Percentiles rank a stretch among this genome's conserved stretches.
Conservation (phyloP, 2,888 invertebrate species). For the Eumerus sabulonum region DNA sequence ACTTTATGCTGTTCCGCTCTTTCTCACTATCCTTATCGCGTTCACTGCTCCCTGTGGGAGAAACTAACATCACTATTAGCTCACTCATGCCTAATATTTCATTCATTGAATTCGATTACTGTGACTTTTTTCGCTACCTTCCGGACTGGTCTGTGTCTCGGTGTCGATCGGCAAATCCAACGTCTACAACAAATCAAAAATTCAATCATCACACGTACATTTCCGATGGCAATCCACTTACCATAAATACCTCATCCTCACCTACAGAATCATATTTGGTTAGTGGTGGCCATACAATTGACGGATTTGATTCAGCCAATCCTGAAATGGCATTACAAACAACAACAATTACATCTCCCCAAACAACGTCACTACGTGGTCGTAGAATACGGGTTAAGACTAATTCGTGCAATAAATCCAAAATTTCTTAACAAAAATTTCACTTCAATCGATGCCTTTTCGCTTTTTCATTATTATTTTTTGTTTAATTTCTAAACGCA, state of each 20-base stretch:
- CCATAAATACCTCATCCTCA: slow-evolving; percentile 97
- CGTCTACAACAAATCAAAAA: slow-evolving; percentile 83
- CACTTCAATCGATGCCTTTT: background rate
- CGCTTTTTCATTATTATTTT: slow-evolving; percentile 24
- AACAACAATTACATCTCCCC: no score
- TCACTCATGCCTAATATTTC: no score
- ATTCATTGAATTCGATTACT: slow-evolving; percentile 72
- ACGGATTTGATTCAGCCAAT: slow-evolving; percentile 87
- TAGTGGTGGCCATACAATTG: slow-evolving; percentile 78
- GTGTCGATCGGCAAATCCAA: slow-evolving; percentile 91
- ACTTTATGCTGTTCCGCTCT: slow-evolving; percentile 80
- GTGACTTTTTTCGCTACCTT: slow-evolving; percentile 80
- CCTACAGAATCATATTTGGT: slow-evolving; percentile 85
- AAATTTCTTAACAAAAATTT: no score
- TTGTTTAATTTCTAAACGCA: slow-evolving; percentile 48
- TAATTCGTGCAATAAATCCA: slow-evolving; percentile 2
- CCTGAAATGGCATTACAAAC: slow-evolving; percentile 80
- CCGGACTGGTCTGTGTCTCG: slow-evolving; percentile 89
- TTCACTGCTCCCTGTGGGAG: slow-evolving; percentile 76
- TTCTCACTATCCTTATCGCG: slow-evolving; percentile 75
- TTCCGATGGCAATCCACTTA: slow-evolving; percentile 78
- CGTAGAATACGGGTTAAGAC: no score
- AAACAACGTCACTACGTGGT: no score
- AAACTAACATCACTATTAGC: slow-evolving; percentile 36
- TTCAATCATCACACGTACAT: slow-evolving; percentile 2